A percentile compares a stretch with the other conserved stretches of the same genome.
Conservation (phyloP, 2,888 invertebrate species). For the Ichneumoninae sp. region DNA sequence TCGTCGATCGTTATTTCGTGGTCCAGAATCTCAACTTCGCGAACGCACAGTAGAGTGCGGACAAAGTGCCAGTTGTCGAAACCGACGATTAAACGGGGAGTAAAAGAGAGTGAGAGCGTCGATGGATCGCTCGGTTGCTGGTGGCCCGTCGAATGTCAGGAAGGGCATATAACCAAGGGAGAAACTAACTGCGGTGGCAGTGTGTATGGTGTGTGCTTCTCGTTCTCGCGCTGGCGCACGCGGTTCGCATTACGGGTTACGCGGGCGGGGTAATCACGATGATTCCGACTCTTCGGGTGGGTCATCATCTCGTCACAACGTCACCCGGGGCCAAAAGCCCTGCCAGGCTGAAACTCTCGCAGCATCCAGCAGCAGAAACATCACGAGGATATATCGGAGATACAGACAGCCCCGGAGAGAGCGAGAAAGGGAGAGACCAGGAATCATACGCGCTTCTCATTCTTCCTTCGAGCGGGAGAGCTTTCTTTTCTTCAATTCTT, state of each 20-base stretch:
- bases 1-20: constrained; percentile 30
- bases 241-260: constrained; percentile 81
- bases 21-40: background rate
- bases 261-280: constrained; percentile 83
- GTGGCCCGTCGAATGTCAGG: constrained; percentile 62
- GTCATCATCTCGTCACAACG: constrained; percentile 84
- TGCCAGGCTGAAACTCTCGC: constrained; percentile 26
- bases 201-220: constrained; percentile 65
- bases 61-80: constrained; percentile 66
- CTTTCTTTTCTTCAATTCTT: constrained; percentile 47
- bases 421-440: constrained; percentile 29
- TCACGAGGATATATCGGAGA: constrained; percentile 28
- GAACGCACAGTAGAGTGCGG: constrained; percentile 38
- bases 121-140: constrained; percentile 9
- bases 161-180: constrained; percentile 60
- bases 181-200: constrained; percentile 81
- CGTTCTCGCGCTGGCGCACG: constrained; percentile 73
- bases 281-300: constrained; percentile 80
- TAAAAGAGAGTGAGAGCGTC: constrained; percentile 59
- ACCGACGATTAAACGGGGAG: constrained; percentile 69
- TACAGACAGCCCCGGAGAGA: constrained; percentile 3
- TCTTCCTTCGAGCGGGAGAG: constrained; percentile 47
- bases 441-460: constrained; percentile 46
- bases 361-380: constrained; percentile 57
- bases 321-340: constrained; percentile 81